A percentile compares a stretch with the other conserved stretches of the same genome.
Conservation (phyloP, 2,113 vertebrate genomes). For the Natator depressus region DNA sequence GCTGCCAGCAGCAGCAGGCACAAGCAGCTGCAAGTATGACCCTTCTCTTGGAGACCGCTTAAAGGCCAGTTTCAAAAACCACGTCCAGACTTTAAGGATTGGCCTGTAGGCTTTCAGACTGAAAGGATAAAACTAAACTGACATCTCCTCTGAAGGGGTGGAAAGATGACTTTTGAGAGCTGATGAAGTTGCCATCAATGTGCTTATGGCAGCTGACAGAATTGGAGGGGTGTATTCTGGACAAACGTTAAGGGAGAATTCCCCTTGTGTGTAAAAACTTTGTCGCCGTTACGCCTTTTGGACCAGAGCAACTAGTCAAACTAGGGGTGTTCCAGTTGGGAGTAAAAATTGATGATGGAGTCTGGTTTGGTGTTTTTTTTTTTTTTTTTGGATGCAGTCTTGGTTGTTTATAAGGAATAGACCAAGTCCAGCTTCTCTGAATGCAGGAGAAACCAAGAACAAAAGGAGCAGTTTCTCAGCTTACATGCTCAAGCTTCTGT, state of each 20-base stretch:
- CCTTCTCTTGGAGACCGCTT: not conserved
- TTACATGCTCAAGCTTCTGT: not conserved
- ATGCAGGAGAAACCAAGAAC: not conserved
- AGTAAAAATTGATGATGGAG: not conserved
- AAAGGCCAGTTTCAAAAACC: conserved; percentile 28
- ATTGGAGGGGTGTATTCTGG: not conserved
- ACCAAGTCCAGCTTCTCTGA: not conserved
- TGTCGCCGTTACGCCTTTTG: not conserved
- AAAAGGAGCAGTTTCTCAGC: not conserved
- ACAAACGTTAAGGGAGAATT: not conserved
- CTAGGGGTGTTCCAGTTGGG: not conserved
- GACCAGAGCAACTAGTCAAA: not conserved
- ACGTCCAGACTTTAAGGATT: conserved; percentile 15
- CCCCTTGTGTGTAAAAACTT: not conserved
- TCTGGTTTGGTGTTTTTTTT: too few species aligned
- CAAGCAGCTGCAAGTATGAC: conserved; percentile 35
- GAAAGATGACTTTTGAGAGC: not conserved
- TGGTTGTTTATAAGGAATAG: not conserved
- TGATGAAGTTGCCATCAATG: not conserved
- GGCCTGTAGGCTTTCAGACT: not conserved
- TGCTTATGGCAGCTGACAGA: not conserved
- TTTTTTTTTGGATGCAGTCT: not conserved
- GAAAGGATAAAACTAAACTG: not conserved
- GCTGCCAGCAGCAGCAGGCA: conserved; percentile 16
- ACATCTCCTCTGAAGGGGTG: not conserved